phyloP scores from a whole-genome alignment of 1,140 invertebrate genomes.

The Zaprionus inermis region DNA sequence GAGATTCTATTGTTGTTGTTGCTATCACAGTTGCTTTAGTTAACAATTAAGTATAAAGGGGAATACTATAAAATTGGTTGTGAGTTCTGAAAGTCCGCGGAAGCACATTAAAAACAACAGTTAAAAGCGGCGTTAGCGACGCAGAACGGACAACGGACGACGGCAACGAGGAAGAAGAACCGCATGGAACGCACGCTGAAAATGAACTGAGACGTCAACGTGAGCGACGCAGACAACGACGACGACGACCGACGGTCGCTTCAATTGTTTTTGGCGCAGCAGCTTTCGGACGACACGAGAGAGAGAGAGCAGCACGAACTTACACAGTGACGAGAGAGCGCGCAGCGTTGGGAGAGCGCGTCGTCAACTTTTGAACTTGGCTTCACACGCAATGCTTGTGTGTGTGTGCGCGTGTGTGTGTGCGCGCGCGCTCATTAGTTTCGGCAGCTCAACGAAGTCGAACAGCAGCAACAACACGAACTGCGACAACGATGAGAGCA shows the following conservation, averaged over 20 bases:
- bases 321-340: slow-evolving; percentile 17
- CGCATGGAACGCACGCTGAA: slow-evolving; percentile 68
- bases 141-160: slow-evolving; percentile 8
- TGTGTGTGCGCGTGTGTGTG: slow-evolving; percentile 17
- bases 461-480: slow-evolving; percentile 11
- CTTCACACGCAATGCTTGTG: slow-evolving; percentile 52
- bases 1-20: slow-evolving; percentile 30
- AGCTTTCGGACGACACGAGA: slow-evolving; percentile 42
- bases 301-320: background rate
- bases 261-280: slow-evolving; percentile 61
- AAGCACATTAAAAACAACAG: slow-evolving; percentile 58
- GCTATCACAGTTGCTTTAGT: slow-evolving; percentile 60
- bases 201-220: slow-evolving; percentile 59
- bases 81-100: slow-evolving; percentile 54
- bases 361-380: slow-evolving; percentile 71
- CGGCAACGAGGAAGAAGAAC: slow-evolving; percentile 50
- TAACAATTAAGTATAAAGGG: slow-evolving; percentile 16
- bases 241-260: slow-evolving; percentile 20
- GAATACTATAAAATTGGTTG: slow-evolving; percentile 34
- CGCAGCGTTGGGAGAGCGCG: slow-evolving; percentile 5
- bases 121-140: slow-evolving; percentile 26
- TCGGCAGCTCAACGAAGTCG: slow-evolving; percentile 36
- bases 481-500: slow-evolving; percentile 5
- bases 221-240: background rate
- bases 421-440: slow-evolving; percentile 45